Conservation (phyloP, 2,888 invertebrate species). For the Chloroclysta siterata region DNA sequence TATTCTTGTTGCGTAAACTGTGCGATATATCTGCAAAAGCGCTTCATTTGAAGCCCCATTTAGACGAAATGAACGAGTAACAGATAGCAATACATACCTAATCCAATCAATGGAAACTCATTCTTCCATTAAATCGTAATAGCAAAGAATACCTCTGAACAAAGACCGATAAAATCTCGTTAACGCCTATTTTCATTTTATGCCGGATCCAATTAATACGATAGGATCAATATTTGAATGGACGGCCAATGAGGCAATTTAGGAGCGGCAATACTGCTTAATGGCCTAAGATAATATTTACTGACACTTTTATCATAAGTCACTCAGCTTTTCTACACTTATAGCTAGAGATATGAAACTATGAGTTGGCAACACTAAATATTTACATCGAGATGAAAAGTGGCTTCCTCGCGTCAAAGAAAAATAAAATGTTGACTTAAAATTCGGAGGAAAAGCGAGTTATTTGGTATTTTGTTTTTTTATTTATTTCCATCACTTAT, state of each 20-base stretch:
- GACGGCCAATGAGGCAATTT: slow-evolving; percentile 12
- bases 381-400: neutral
- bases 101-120: slow-evolving; percentile 21
- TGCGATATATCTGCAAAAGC: neutral
- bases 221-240: slow-evolving; percentile 25
- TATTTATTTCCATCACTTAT: neutral
- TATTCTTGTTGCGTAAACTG: neutral
- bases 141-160: slow-evolving; percentile 21
- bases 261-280: slow-evolving; percentile 1
- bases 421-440: neutral
- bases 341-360: neutral
- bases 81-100: neutral
- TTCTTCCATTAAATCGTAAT: slow-evolving; percentile 23
- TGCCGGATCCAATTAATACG: slow-evolving; percentile 25
- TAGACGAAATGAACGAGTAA: neutral
- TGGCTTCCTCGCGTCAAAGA: neutral
- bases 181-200: slow-evolving; percentile 25
- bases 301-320: neutral
- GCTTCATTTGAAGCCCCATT: neutral
- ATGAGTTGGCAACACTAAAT: neutral
- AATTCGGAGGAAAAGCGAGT: neutral
- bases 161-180: slow-evolving; percentile 22
- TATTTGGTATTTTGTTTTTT: neutral
- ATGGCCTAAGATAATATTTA: slow-evolving; percentile 1
- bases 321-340: neutral